Evolutionary conservation across 2,113 vertebrate species (phyloP), one percentile per base, ranked within the genome.

Genomic region (Lynx canadensis): DNA sequence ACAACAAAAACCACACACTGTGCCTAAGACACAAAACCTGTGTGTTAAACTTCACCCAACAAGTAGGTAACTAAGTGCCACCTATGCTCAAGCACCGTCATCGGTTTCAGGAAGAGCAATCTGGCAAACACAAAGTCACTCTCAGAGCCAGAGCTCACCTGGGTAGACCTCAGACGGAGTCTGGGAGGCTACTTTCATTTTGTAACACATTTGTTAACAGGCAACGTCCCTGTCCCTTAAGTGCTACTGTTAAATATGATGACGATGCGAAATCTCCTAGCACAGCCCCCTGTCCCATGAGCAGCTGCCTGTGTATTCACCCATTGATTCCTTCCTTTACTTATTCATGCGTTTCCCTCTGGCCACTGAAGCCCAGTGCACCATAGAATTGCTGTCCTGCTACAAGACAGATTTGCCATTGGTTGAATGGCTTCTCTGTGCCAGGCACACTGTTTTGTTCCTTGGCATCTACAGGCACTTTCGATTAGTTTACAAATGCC

Each of bases 231-330:
- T 31, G 13, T 45, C 68, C 33, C 74, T 15, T 7, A 23, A 18
- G n/a, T 12, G 5, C 74, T 45, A 5, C 36, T 33, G 6, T 10
- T 23, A 31, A 11, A 27, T 12, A 1, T 0, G 48, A 13, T 29
- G 8, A 45, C 78, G 6, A 38, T 4, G 16, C 11, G 23, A 73
- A 48, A n/a, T n/a, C 16, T 19, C 27, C n/a, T 8, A 29, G 52
- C 14, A 21, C 33, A 5, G 50, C 4, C 69, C 60, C 4, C 33
- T 10, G 19, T 33, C 12, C 52, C 25, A 3, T 23, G 3, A 0
- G 2, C 45, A 36, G 9, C 50, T 89, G 33, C 55, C 29, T 23
- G 12, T 41, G 33, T 31, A 2, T 41, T 19, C 27, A 1, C 25
- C 25, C 74, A 11, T 5, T n/a, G 81, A 60, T 33, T 38, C 63